Conservation (phyloP, 2,113 vertebrate species). For the Aythya baeri region DNA sequence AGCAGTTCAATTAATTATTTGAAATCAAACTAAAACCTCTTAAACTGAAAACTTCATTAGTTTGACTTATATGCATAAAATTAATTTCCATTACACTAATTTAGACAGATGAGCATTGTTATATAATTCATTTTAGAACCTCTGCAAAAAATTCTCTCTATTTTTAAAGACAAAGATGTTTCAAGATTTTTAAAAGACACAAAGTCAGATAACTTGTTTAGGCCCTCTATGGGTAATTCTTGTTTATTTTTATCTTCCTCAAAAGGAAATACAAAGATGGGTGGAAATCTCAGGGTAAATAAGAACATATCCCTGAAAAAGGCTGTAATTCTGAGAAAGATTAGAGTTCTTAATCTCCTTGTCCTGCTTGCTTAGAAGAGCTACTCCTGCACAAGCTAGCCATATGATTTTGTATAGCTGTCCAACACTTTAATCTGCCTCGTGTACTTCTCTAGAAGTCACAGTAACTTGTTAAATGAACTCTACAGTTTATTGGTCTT, state of each 20-base stretch:
- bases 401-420: accelerated
- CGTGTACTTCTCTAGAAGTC: neutral
- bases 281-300: neutral
- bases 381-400: neutral
- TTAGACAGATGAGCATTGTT: neutral
- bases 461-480: neutral
- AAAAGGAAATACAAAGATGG: neutral
- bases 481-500: neutral
- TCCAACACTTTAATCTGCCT: neutral
- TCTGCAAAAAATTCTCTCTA: neutral
- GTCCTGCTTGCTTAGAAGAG: neutral
- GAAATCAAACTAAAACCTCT: neutral
- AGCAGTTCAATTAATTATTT: neutral
- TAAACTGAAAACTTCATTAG: neutral
- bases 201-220: neutral
- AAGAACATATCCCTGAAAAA: neutral
- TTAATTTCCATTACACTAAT: neutral
- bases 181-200: neutral
- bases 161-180: neutral
- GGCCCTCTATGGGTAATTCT: neutral
- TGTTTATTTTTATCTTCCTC: neutral
- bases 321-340: neutral
- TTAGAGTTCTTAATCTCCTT: neutral
- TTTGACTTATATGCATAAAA: neutral
- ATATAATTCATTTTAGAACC: neutral